phyloP scores from a whole-genome alignment of 2,888 invertebrate genomes.

The Mechanitis mazaeus region DNA sequence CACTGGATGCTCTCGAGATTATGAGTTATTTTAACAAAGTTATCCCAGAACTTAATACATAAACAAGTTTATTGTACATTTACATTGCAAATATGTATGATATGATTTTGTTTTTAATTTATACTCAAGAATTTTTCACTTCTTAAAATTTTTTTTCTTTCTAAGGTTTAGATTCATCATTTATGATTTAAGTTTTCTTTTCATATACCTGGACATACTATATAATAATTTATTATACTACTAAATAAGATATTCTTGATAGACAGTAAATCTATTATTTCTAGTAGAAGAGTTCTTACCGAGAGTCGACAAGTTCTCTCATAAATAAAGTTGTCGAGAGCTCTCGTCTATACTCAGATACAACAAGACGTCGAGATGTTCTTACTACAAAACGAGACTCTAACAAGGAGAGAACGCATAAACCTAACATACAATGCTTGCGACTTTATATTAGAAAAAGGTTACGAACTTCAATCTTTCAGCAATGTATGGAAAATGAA shows the following conservation, averaged over 20 bases:
- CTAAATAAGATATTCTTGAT: slow-evolving; percentile 13
- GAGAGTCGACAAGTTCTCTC: slow-evolving; percentile 47
- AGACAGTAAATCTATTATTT: slow-evolving; percentile 18
- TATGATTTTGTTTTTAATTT: not conserved
- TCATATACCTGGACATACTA: no score
- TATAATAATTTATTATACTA: not conserved
- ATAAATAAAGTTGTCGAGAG: slow-evolving; percentile 59
- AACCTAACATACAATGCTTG: slow-evolving; percentile 17
- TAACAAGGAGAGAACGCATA: slow-evolving; percentile 28
- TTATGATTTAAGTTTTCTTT: no score
- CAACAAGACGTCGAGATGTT: slow-evolving; percentile 39
- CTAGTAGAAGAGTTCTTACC: slow-evolving; percentile 24
- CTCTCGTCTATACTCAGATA: slow-evolving; percentile 44
- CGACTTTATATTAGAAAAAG: not conserved
- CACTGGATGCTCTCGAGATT: slow-evolving; percentile 18
- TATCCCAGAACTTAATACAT: not conserved
- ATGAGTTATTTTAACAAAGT: slow-evolving; percentile 17
- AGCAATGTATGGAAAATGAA: slow-evolving; percentile 17
- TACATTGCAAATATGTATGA: not conserved
- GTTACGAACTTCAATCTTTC: not conserved
- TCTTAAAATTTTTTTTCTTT: not conserved
- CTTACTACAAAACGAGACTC: slow-evolving; percentile 25
- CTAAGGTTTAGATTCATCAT: no score
- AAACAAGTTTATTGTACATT: slow-evolving; percentile 1
- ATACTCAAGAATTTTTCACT: not conserved